A percentile compares a stretch with the other conserved stretches of the same genome.
Evolutionary conservation across 2,113 vertebrate genomes (phyloP).

Genomic region (Cercocebus atys): DNA sequence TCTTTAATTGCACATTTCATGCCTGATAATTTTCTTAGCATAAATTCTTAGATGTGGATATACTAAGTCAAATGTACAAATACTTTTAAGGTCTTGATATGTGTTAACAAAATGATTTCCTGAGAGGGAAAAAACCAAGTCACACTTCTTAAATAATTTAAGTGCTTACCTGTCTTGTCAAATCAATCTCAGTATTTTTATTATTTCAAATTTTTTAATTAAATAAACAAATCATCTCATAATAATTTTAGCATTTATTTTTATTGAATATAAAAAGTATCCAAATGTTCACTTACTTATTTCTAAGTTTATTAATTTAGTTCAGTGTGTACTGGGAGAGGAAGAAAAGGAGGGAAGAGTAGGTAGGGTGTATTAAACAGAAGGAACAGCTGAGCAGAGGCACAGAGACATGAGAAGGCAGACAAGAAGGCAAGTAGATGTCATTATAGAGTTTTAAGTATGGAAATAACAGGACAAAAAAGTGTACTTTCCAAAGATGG

Average conservation of each 20-base stretch:
- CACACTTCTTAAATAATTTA: background rate
- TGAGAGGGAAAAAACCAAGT: background rate
- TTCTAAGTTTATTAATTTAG: background rate
- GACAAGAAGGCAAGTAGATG: background rate
- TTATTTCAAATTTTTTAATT: background rate
- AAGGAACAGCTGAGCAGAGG: background rate
- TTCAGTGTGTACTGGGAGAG: background rate
- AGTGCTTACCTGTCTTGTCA: background rate
- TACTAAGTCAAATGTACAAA: background rate
- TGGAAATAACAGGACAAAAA: background rate
- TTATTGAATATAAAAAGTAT: background rate
- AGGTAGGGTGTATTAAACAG: background rate
- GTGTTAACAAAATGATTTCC: background rate
- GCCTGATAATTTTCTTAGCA: background rate
- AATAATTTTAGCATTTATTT: constrained; percentile 12
- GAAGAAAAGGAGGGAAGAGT: background rate
- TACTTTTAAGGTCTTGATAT: background rate
- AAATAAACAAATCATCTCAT: background rate
- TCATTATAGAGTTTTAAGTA: background rate
- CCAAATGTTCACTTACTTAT: background rate
- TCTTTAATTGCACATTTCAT: background rate
- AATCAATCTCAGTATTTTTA: background rate
- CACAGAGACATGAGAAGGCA: background rate
- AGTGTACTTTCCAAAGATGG: background rate
- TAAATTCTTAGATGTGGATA: background rate